Evolutionary conservation across 2,797 vertebrate genomes (phyloP), one percentile per base, ranked within the genome.

Genomic region (Leptoclinus maculatus): DNA sequence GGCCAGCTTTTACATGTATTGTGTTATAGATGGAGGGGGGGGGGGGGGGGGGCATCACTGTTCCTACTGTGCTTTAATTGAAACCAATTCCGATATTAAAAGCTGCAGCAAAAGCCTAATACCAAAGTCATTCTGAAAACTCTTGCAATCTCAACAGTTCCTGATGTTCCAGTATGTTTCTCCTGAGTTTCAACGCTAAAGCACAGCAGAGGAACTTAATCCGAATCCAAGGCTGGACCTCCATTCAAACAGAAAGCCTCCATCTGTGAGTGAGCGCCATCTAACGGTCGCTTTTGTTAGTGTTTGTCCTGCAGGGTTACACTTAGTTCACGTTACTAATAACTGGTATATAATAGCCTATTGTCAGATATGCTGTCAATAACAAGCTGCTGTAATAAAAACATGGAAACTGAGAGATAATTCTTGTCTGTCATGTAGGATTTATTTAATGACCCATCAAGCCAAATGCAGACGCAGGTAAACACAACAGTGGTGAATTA

Each of bases 251-350:
- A 43, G 29, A n/a, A 32, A 32, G 29, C 51, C 73, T 83, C 58
- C 49, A 45, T 59, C 68, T 82, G 80, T 71, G 71, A 60, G 54
- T 83, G 85, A 84, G 77, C 59, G 3, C 89, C 91, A 90, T 87
- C 91, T 90, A 80, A 29, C 70, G 92, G 83, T 80, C 11, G 0
- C 6, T 56, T 54, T 11, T 74, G 27, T 34, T 38, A 75, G n/a
- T 71, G 38, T 43, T 14, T 6, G n/a, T 66, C 56, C 29, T 19
- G 29, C 2, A 0, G 7, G 9, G 27, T 43, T 34, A 34, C 36
- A 66, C 16, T 39, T 23, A 0, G 36, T 6, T 17, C 29, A n/a
- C 2, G 10, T 29, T 11, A 32, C 23, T 64, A n/a, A 36, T 58
- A 13, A 27, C 39, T 38, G 23, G 16, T 56, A 34, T 32, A 19